Conservation (phyloP, 2,113 vertebrate genomes). For the Vanacampus margaritifer region DNA sequence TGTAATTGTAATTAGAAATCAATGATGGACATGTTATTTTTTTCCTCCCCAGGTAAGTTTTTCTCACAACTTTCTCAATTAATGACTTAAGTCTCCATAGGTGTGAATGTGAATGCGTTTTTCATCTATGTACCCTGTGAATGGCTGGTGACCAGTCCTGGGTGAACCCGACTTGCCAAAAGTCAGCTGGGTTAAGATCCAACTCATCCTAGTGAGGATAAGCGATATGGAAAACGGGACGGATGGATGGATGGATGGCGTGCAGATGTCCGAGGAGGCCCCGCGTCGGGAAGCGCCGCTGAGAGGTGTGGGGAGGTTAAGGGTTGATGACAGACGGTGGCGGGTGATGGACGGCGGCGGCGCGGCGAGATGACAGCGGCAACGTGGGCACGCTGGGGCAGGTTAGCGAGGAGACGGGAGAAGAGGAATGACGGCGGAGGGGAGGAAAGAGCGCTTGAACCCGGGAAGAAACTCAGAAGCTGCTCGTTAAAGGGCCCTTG, state of each 20-base stretch:
- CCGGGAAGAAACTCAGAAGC: background rate
- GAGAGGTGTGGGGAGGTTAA: constrained; percentile 20
- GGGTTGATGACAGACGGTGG: constrained; percentile 35
- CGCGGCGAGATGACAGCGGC: constrained; percentile 14
- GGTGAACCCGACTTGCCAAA: background rate
- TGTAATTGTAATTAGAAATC: no score
- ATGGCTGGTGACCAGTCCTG: background rate
- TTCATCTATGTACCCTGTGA: background rate
- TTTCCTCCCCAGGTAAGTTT: no score
- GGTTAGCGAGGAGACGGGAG: constrained; percentile 11
- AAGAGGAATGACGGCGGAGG: background rate
- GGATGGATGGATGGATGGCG: constrained; percentile 20
- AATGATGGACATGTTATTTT: no score
- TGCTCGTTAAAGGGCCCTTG: no score
- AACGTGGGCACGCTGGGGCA: constrained; percentile 21
- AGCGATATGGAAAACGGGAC: background rate
- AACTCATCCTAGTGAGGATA: background rate
- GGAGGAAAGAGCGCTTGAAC: background rate
- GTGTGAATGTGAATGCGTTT: no score
- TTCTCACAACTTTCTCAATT: no score
- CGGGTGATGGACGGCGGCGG: constrained; percentile 27
- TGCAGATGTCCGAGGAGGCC: constrained; percentile 7
- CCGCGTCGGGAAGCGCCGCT: background rate
- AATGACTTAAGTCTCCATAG: background rate
- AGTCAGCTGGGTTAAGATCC: background rate